Conservation (phyloP, 2,113 vertebrate species). For the Haemorhous mexicanus region DNA sequence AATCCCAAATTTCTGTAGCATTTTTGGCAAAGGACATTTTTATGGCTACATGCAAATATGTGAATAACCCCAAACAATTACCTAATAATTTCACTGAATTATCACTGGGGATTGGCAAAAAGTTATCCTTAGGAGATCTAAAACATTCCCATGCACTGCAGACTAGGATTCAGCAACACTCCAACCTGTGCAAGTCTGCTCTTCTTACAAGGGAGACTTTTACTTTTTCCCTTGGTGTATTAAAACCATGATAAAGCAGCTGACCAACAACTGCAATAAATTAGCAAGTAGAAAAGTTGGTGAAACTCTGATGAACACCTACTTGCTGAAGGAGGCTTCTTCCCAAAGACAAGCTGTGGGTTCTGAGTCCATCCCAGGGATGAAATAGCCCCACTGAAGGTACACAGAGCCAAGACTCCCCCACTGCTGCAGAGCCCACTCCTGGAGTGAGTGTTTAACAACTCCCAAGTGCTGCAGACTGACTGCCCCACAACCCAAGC, state of each 20-base stretch:
- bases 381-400: background rate
- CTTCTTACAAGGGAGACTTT: background rate
- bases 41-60: background rate
- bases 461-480: background rate
- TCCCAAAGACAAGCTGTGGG: background rate
- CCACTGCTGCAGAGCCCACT: background rate
- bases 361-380: background rate
- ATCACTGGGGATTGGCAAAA: background rate
- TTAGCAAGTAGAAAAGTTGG: background rate
- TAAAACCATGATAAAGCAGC: background rate
- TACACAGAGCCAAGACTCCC: background rate
- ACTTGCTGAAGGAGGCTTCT: background rate
- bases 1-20: background rate
- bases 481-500: background rate
- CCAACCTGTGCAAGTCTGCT: background rate
- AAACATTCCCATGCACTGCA: background rate
- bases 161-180: background rate
- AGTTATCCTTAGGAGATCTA: background rate
- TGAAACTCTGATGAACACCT: background rate
- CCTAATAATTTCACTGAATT: background rate
- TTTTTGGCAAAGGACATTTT: background rate
- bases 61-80: background rate
- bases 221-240: background rate
- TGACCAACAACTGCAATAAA: background rate
- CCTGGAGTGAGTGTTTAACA: background rate